These are phyloP conservation scores for Lacanobia wlatinum DNA, from an alignment of 2,888 invertebrate genomes.

Conservation along the genomic window DNA sequence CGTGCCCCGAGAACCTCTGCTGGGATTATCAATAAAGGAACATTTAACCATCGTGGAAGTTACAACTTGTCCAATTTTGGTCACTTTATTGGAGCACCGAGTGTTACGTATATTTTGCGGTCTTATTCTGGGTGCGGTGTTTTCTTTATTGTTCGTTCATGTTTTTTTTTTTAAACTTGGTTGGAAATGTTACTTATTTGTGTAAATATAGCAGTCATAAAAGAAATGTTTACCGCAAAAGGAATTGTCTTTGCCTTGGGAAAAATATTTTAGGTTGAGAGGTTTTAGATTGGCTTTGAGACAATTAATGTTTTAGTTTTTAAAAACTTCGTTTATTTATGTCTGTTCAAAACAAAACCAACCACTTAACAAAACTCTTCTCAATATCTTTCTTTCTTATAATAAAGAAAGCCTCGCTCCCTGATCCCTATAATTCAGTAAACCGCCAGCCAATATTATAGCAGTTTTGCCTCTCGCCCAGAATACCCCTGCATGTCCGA, in stretches of 20 bases:
- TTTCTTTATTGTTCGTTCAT: neutral
- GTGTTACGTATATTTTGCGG: constrained; percentile 58
- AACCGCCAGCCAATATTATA: constrained; percentile 25
- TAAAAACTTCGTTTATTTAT: too few species aligned
- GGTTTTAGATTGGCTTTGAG: too few species aligned
- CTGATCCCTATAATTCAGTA: constrained; percentile 13
- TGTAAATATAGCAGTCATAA: neutral
- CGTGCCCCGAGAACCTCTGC: constrained; percentile 57
- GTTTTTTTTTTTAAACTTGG: too few species aligned
- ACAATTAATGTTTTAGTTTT: too few species aligned
- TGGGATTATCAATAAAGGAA: constrained; percentile 69
- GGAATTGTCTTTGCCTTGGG: neutral
- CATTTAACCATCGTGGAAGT: constrained; percentile 65
- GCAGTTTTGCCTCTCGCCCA: constrained; percentile 13
- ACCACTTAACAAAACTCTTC: neutral
- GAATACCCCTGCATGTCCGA: constrained; percentile 66
- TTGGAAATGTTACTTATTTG: neutral
- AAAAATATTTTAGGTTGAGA: neutral
- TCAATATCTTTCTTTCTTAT: too few species aligned
- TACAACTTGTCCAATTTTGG: constrained; percentile 68
- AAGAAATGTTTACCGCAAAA: neutral
- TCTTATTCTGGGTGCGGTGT: constrained; percentile 52
- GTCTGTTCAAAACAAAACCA: too few species aligned
- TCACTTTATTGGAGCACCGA: constrained; percentile 68
- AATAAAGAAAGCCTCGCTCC: neutral